Percentiles rank a stretch among this genome's conserved stretches.
phyloP scores from a whole-genome alignment of 2,797 vertebrate genomes.

The Vireo griseus region DNA sequence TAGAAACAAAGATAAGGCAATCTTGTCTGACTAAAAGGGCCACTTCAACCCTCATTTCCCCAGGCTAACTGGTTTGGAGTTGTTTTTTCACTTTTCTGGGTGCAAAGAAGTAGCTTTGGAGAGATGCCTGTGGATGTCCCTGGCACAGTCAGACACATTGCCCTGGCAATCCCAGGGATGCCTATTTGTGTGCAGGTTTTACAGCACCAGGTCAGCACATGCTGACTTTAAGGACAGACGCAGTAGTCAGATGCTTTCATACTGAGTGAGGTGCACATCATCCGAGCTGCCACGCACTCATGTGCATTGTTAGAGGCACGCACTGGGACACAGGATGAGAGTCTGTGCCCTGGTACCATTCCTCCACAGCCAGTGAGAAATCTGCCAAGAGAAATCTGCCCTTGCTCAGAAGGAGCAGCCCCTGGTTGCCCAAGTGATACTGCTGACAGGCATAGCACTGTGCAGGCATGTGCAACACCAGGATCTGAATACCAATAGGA shows the following conservation, averaged over 20 bases:
- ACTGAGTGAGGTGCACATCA: neutral
- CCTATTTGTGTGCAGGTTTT: neutral
- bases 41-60: neutral
- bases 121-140: neutral
- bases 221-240: neutral
- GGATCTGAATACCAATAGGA: neutral
- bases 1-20: neutral
- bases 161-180: neutral
- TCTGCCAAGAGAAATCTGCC: neutral
- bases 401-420: neutral
- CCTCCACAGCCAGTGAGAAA: fast-evolving
- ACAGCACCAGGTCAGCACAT: too few relatives aligned
- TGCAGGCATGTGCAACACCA: neutral
- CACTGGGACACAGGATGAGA: fast-evolving
- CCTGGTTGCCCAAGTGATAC: neutral
- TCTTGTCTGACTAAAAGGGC: neutral
- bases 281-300: fast-evolving
- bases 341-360: neutral
- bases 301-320: fast-evolving
- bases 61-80: neutral
- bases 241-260: fast-evolving
- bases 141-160: fast-evolving
- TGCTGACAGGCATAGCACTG: fast-evolving
- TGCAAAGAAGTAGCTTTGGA: neutral
- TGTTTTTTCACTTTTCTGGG: neutral